These are phyloP conservation scores for Lepidonotus clava DNA, from an alignment of 2,888 invertebrate species.

Conservation along the genomic window DNA sequence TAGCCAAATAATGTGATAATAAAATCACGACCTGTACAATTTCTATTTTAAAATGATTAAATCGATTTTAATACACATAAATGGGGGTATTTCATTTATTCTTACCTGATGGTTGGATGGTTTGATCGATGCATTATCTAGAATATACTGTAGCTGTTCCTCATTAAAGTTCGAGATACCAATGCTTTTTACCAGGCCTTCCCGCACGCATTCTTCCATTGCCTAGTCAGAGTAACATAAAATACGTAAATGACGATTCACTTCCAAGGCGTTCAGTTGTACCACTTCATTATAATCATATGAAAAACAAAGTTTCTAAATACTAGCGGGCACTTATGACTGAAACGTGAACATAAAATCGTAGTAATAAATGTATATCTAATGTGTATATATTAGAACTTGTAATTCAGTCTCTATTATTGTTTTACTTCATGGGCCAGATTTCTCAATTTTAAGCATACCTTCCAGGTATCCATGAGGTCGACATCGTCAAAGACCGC, in stretches of 20 bases:
- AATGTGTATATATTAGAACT: no score
- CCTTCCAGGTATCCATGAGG: conserved; percentile 23
- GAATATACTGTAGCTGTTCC: not conserved
- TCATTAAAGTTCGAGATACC: conserved; percentile 29
- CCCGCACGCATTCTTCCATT: not conserved
- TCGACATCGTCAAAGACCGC: not conserved
- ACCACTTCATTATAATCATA: no score
- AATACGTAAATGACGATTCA: not conserved
- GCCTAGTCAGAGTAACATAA: not conserved
- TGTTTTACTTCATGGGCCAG: no score
- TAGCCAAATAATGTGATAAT: no score
- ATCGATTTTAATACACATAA: not conserved
- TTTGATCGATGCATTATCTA: conserved; percentile 7
- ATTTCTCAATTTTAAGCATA: no score
- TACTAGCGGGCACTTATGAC: no score
- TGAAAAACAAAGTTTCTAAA: no score
- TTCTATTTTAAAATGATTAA: not conserved
- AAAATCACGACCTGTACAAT: no score
- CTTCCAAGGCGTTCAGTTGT: no score
- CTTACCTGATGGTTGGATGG: conserved; percentile 16
- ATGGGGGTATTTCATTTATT: not conserved
- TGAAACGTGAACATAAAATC: no score
- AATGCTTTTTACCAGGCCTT: conserved; percentile 7
- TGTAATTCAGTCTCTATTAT: no score
- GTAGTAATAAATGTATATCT: no score